A percentile compares a stretch with the other conserved stretches of the same genome.
Conservation (phyloP, 2,797 vertebrate genomes). For the Lepilemur septentrionalis region DNA sequence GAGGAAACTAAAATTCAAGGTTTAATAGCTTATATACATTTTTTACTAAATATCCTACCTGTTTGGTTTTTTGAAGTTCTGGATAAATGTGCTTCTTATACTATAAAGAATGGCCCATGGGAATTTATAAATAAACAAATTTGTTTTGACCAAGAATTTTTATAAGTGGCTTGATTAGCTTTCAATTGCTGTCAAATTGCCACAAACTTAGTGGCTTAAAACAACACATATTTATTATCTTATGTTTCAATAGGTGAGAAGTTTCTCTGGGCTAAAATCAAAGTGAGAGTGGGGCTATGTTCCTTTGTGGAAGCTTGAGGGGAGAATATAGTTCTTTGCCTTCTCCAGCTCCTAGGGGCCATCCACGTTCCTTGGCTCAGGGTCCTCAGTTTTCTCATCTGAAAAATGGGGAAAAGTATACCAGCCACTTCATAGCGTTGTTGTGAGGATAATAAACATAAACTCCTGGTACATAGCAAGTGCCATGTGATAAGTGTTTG, state of each 20-base stretch:
- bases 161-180: not conserved
- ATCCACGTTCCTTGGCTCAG: not conserved
- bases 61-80: not conserved
- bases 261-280: not conserved
- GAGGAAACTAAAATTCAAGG: not conserved
- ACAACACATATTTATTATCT: not conserved
- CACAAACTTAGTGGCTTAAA: not conserved
- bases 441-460: not conserved
- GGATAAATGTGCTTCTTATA: not conserved
- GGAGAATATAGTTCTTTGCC: not conserved
- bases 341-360: not conserved
- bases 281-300: not conserved
- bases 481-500: not conserved
- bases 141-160: conserved; percentile 19
- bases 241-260: not conserved
- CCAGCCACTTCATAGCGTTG: not conserved
- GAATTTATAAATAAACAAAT: not conserved
- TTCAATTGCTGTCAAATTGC: not conserved
- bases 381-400: not conserved
- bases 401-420: not conserved
- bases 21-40: not conserved
- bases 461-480: not conserved
- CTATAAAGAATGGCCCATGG: not conserved
- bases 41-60: not conserved
- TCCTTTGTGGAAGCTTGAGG: not conserved